Conservation (phyloP, 2,888 invertebrate genomes). For the Exephanes ischioxanthus region DNA sequence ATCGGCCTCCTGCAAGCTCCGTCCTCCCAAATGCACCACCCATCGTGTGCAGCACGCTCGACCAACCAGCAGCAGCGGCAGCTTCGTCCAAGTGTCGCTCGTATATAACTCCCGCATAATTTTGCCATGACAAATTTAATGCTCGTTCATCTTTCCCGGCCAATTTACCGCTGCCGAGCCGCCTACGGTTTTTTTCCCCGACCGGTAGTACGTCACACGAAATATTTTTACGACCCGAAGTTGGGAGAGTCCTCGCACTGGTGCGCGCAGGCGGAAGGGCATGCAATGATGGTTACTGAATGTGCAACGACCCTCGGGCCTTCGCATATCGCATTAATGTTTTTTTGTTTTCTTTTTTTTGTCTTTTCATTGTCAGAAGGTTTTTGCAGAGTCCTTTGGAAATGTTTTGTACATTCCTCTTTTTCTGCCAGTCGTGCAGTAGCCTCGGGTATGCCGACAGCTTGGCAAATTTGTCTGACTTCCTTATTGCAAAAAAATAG, state of each 20-base stretch:
- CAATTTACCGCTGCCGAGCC: conserved; percentile 60
- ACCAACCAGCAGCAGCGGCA: conserved; percentile 21
- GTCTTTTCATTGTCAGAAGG: conserved; percentile 53
- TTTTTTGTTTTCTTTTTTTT: conserved; percentile 34
- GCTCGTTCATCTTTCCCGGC: conserved; percentile 66
- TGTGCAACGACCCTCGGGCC: conserved; percentile 9
- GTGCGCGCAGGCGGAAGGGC: conserved; percentile 3
- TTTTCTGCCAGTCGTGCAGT: not conserved
- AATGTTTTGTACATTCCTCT: not conserved
- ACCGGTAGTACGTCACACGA: conserved; percentile 45
- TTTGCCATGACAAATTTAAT: conserved; percentile 67
- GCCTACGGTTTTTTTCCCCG: conserved; percentile 12
- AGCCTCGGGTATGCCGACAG: not conserved
- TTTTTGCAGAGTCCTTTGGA: conserved; percentile 41
- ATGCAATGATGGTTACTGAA: conserved; percentile 39
- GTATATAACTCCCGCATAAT: conserved; percentile 68
- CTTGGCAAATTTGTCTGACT: not conserved
- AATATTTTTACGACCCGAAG: conserved; percentile 66
- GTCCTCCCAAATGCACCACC: conserved; percentile 42
- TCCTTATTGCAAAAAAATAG: not conserved
- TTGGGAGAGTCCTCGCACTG: conserved; percentile 4
- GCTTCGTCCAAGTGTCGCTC: conserved; percentile 57
- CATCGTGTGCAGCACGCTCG: conserved; percentile 40
- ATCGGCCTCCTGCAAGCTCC: not conserved
- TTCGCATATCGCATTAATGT: not conserved